Conservation (phyloP, 2,888 invertebrate genomes). For the Tyria jacobaeae region DNA sequence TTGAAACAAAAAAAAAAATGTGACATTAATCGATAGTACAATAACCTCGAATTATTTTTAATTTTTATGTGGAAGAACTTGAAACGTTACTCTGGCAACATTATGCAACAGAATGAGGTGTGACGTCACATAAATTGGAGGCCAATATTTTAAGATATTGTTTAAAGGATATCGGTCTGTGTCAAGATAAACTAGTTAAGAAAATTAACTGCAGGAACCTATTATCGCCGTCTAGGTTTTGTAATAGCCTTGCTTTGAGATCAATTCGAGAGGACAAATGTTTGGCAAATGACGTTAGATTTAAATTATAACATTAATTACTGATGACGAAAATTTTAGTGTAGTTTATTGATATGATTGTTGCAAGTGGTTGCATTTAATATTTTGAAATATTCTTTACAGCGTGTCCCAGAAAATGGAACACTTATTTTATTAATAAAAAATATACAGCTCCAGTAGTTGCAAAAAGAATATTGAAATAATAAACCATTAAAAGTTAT, state of each 20-base stretch:
- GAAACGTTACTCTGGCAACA: background rate
- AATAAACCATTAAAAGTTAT: too few relatives aligned
- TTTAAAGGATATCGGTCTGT: constrained; percentile 33
- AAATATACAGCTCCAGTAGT: too few relatives aligned
- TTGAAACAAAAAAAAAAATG: background rate
- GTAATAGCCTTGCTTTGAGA: background rate
- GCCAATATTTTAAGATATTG: constrained; percentile 21
- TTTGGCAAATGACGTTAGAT: too few relatives aligned
- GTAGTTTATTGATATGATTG: background rate
- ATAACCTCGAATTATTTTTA: constrained; percentile 9
- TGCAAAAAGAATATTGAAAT: too few relatives aligned
- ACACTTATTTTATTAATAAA: too few relatives aligned
- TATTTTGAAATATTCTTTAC: too few relatives aligned
- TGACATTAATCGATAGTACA: constrained; percentile 3
- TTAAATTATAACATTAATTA: background rate
- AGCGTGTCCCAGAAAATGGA: too few relatives aligned
- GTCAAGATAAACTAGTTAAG: constrained; percentile 47
- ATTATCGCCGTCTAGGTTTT: constrained; percentile 15
- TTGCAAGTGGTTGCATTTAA: background rate
- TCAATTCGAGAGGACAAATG: background rate
- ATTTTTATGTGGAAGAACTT: constrained; percentile 13
- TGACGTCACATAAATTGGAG: constrained; percentile 22
- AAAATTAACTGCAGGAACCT: constrained; percentile 26
- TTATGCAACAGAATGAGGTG: constrained; percentile 11
- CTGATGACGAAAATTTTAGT: background rate